Evolutionary conservation across 23 tunicate genomes (phyloP), one percentile per base, ranked within the genome.

Genomic region (Ascidia mentula): DNA sequence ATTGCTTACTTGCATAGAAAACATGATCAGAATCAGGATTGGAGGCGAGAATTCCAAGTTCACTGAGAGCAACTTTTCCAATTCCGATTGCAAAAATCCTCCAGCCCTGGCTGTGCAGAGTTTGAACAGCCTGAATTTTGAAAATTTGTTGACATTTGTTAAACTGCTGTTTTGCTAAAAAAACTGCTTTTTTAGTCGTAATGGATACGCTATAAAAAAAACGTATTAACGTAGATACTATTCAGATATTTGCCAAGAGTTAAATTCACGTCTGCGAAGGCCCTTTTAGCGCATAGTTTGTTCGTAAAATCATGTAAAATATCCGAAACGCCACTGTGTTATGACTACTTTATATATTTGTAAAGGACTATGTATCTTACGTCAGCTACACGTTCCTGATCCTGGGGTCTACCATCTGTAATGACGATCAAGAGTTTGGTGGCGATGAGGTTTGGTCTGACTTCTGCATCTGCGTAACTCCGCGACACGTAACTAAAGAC

Each of bases 1-100:
- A n/a, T 53, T 53, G 22, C 78, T 30, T 59, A 86, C 90, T 75
- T 32, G 95, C 95, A 59, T 90, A 76, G 61, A 94, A 88, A 0
- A 94, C 82, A 46, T 88, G 98, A 46, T 94, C 94, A 35, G 38
- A 72, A 39, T 81, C 86, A 31, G 98, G 98, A 38, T 85, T 71
- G 4, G 98, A 94, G 0, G 98, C 94, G 3, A 94, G 71, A 39
- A 76, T 72, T 9, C 79, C 82, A 40, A 94, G 90, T 81, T 94
- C 98, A 0, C 79, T 39, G 15, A 84, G 35, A 1, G 73, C 75
- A 18, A 89, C 94, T 40, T 94, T 78, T 7, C 90, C 98, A 9
- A 94, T 78, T 37, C 98, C 98, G 20, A 94, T 88, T 6, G 98
- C 98, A 74, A 94, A 94, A n/a, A 94, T 84, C 26, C 94, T 59